Base-by-base conservation (phyloP, 1,140 invertebrate genomes). In the Calosoma granatense region DNA sequence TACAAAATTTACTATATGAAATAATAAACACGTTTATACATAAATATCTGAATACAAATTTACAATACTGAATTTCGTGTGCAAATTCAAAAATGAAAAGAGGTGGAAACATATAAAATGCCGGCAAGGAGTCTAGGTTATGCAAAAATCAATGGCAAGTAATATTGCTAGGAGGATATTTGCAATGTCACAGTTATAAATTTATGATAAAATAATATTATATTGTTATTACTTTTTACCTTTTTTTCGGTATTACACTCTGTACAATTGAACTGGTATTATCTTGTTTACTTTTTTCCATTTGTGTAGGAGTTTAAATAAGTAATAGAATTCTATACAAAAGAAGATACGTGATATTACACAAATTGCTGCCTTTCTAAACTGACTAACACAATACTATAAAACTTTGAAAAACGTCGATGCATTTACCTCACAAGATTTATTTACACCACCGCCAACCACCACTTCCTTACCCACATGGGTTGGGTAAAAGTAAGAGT, bases 211-310 rank as follows among this genome's bases (percentile, higher is more conserved):
- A n/a, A n/a, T n/a, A n/a, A n/a, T n/a, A n/a, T n/a, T n/a, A n/a
- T n/a, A n/a, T n/a, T n/a, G n/a, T n/a, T n/a, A n/a, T n/a, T 53
- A 57, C 12, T 15, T 54, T 58, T 63, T 54, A 66, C 64, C 65
- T 53, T 52, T 66, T 56, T 63, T 66, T 66, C 1, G 65, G 65
- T 36, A 66, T 61, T 12, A 54, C 62, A 59, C 65, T 66, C 53
- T 61, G 59, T 51, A 66, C 63, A 51, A 52, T 58, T 47, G 17
- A 47, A 4, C 17, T 47, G 4, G 9, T 17, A 47, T 47, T 47
- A 12, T 11, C 6, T 6, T 9, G 15, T 47, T 47, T 47, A 47
- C 4, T 47, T 17, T 17, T 47, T 47, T 47, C 41, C 41, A 47
- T 47, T 47, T 47, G 41, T 17, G 41, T 17, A 47, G 26, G 26